Evolutionary conservation across 2,888 invertebrate species (phyloP).

Genomic region (Ischnura elegans): DNA sequence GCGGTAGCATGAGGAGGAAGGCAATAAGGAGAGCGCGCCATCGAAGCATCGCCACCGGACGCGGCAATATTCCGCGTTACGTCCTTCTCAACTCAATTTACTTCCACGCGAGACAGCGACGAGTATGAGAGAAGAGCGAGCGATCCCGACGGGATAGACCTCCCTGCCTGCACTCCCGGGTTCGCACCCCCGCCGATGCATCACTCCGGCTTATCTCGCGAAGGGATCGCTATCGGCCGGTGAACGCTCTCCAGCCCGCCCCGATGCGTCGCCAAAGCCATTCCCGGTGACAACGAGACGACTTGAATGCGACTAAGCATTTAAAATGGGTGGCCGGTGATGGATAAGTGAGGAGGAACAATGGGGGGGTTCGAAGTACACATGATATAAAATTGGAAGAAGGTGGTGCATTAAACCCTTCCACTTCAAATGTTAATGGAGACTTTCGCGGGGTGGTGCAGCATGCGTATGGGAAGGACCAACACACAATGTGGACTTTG

Average conservation of each 20-base stretch:
- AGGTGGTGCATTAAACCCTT: no score
- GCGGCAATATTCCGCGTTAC: background rate
- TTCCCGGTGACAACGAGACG: constrained; percentile 12
- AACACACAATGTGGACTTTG: no score
- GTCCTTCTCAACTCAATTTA: constrained; percentile 49
- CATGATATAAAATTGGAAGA: no score
- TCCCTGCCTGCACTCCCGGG: background rate
- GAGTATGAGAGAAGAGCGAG: constrained; percentile 50
- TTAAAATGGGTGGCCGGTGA: constrained; percentile 43
- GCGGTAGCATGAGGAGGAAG: background rate
- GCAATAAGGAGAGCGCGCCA: background rate
- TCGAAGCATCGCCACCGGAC: background rate
- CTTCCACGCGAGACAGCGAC: constrained; percentile 49
- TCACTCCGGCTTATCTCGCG: background rate
- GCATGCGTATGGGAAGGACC: no score
- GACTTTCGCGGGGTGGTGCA: no score
- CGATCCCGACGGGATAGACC: background rate
- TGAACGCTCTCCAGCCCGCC: background rate
- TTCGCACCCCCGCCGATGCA: background rate
- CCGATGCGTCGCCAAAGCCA: background rate
- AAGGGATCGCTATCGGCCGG: constrained; percentile 21
- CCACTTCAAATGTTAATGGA: no score
- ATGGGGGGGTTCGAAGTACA: background rate
- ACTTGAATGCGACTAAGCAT: constrained; percentile 60
- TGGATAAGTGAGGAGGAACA: constrained; percentile 56